These are phyloP conservation scores for Hydrotaea diabolus DNA, from an alignment of 2,888 invertebrate species.

Conservation along the genomic window DNA sequence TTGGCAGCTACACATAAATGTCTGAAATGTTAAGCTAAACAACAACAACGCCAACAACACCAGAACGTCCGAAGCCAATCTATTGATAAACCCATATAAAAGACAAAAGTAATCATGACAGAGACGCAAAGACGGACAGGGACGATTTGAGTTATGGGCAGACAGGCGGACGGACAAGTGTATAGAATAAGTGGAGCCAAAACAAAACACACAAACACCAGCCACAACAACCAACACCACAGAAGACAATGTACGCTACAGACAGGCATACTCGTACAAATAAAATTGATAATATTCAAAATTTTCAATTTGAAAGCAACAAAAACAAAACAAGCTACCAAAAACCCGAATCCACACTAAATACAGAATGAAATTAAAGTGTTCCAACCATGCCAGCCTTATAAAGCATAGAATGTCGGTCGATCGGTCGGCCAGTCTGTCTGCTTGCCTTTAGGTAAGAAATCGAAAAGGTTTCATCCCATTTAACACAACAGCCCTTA, in stretches of 20 bases:
- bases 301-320: conserved; percentile 45
- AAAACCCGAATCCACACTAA: neutral
- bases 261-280: neutral
- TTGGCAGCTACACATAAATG: conserved; percentile 66
- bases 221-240: neutral
- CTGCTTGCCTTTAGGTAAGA: conserved; percentile 51
- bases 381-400: conserved; percentile 40
- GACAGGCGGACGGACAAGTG: conserved; percentile 58
- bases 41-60: conserved; percentile 48
- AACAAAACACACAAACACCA: conserved; percentile 55
- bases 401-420: neutral
- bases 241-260: neutral
- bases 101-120: conserved; percentile 40
- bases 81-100: conserved; percentile 64
- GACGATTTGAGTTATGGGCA: neutral
- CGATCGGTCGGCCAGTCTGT: neutral
- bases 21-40: conserved; percentile 43
- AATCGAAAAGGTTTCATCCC: conserved; percentile 23
- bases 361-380: conserved; percentile 50
- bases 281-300: conserved; percentile 58
- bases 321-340: conserved; percentile 27
- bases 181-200: conserved; percentile 69
- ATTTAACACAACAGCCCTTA: conserved; percentile 57
- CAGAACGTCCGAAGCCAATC: conserved; percentile 51
- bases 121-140: conserved; percentile 9